These are phyloP conservation scores for Tachystola acroxantha DNA, from an alignment of 2,888 invertebrate genomes.

Conservation along the genomic window DNA sequence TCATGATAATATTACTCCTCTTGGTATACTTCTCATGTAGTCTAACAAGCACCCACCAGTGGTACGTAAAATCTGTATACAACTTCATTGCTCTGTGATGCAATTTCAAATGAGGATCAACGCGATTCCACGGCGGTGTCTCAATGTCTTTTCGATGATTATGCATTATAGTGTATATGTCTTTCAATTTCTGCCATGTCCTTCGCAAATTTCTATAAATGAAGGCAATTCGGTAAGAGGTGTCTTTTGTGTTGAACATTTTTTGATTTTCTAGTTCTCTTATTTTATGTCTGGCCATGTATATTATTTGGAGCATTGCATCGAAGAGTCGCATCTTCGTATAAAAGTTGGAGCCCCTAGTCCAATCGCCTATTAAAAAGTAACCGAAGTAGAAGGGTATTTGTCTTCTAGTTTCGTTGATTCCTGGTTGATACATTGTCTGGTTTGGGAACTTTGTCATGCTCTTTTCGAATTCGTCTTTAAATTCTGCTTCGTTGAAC, in stretches of 20 bases:
- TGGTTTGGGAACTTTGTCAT: too few species aligned
- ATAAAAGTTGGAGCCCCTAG: constrained; percentile 1
- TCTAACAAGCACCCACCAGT: constrained; percentile 31
- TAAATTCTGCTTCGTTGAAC: background rate
- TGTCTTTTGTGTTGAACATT: constrained; percentile 26
- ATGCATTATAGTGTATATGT: constrained; percentile 18
- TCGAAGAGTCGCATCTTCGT: constrained; percentile 22
- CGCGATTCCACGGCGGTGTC: background rate
- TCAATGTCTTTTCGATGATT: constrained; percentile 1
- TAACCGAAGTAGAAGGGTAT: background rate
- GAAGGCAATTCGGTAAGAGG: constrained; percentile 33
- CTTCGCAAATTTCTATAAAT: constrained; percentile 21
- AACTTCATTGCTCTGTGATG: constrained; percentile 26
- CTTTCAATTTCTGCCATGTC: constrained; percentile 19
- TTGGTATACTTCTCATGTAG: constrained; percentile 22
- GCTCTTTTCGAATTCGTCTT: background rate
- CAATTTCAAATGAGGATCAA: constrained; percentile 7
- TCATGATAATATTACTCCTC: constrained; percentile 8
- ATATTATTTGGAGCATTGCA: constrained; percentile 32
- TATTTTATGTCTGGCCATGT: constrained; percentile 33
- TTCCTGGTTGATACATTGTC: too few species aligned
- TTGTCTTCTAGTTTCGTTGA: background rate
- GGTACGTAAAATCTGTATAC: constrained; percentile 33
- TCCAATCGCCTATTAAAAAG: background rate
- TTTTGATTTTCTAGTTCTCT: constrained; percentile 22